phyloP scores from a whole-genome alignment of 2,797 vertebrate species.

The Chromis chromis region DNA sequence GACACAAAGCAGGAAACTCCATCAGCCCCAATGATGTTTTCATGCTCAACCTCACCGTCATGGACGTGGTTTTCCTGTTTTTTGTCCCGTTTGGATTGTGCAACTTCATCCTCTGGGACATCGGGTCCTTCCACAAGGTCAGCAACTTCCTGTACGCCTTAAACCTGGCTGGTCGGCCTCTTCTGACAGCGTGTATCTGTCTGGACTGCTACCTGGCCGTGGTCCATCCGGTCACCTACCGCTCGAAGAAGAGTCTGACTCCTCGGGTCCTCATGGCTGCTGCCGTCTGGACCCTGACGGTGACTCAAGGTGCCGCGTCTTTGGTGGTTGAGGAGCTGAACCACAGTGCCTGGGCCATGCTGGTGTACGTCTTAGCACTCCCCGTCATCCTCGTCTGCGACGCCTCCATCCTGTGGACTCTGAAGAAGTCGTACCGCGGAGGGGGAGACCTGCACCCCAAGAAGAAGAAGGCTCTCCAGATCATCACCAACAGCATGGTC shows the following conservation, averaged over 20 bases:
- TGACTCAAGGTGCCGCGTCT: constrained; percentile 12
- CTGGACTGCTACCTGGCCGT: constrained; percentile 73
- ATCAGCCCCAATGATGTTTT: constrained; percentile 57
- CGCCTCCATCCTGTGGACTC: constrained; percentile 50
- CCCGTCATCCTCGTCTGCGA: constrained; percentile 63
- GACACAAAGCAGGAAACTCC: constrained; percentile 28
- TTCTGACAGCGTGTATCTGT: constrained; percentile 71
- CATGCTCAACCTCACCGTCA: constrained; percentile 62
- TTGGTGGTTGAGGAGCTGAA: constrained; percentile 6
- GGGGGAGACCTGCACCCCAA: constrained; percentile 59
- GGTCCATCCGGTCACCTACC: constrained; percentile 65
- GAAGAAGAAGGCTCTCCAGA: constrained; percentile 70
- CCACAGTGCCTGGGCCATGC: constrained; percentile 49
- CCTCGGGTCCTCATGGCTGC: constrained; percentile 26
- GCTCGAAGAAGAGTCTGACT: constrained; percentile 41
- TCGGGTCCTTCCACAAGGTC: neutral
- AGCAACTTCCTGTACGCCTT: constrained; percentile 49
- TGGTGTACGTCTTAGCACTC: constrained; percentile 46
- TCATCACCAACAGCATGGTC: constrained; percentile 69
- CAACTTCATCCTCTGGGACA: constrained; percentile 60
- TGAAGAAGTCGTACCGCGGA: constrained; percentile 46
- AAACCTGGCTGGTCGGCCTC: constrained; percentile 60
- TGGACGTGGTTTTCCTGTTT: constrained; percentile 57
- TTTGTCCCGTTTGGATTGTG: constrained; percentile 39
- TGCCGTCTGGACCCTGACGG: constrained; percentile 30